Base-by-base conservation (phyloP, 2,888 invertebrate genomes). In the Drosophila mayaguana region DNA sequence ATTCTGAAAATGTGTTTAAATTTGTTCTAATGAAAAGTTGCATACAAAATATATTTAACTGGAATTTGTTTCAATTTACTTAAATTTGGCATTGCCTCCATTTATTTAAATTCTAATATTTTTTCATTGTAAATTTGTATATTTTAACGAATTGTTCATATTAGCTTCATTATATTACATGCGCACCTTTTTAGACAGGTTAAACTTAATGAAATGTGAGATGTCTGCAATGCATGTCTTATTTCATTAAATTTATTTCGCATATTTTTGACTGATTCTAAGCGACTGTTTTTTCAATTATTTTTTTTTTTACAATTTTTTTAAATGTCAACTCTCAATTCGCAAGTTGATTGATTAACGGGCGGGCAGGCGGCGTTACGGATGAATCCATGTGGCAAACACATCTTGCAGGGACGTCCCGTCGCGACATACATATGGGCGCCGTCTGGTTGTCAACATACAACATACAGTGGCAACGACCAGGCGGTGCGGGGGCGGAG, bases 311-410 rank as follows among this genome's bases (percentile, higher is more conserved):
- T 40, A 14, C 5, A 25, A 25, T 45, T 7, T 32, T 12, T 38
- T 38, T 0, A 3, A 3, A 59, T 18, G 63, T 38, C 63, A 56
- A 54, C 43, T 32, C 71, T 69, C 66, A 70, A 83, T 83, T 80
- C 74, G 56, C 80, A 83, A 66, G 71, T 72, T 85, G 86, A 81
- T 81, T 81, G 85, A 85, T 81, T 71, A 74, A 63, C 64, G 55
- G 57, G 57, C n/a, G 12, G 12, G 34, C 32, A 18, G 59, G 38
- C 22, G 38, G 25, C 48, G 48, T 18, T 50, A 40, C 22, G 55
- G 20, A 46, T 50, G 34, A 50, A 40, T 53, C 55, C 43, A 25
- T 45, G 36, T 38, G 34, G 38, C 40, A 36, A 22, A 48, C 28
- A 48, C 43, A 63, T 48, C 43, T 50, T 46, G 51, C 61, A 32